These are phyloP conservation scores for Delphinapterus leucas DNA, from an alignment of 2,113 vertebrate genomes.

Conservation along the genomic window DNA sequence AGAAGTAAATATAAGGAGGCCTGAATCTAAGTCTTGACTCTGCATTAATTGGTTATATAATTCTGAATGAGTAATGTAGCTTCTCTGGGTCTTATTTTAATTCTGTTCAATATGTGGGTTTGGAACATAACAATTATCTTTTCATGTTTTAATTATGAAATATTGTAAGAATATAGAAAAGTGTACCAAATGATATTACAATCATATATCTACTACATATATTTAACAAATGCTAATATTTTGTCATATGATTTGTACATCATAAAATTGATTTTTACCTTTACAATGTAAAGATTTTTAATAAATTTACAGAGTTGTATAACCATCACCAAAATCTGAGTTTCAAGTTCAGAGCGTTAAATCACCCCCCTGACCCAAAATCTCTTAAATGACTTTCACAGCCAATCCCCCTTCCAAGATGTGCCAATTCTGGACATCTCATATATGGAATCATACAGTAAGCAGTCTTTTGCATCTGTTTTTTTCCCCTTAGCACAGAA, in stretches of 20 bases:
- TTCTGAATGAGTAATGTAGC: not conserved
- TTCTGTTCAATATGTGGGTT: not conserved
- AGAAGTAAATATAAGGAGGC: not conserved
- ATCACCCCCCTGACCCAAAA: not conserved
- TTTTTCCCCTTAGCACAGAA: not conserved
- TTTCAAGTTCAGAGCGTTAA: not conserved
- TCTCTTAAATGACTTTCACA: not conserved
- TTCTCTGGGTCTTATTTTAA: not conserved
- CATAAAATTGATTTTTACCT: not conserved
- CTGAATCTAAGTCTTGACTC: not conserved
- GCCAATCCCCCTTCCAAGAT: fast-evolving
- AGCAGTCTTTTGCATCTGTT: not conserved
- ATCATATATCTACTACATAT: not conserved
- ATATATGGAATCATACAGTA: not conserved
- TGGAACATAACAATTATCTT: not conserved
- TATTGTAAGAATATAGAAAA: conserved; percentile 1
- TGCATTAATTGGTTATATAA: not conserved
- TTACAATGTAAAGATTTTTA: not conserved
- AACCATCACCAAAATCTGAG: not conserved
- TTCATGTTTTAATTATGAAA: conserved; percentile 44
- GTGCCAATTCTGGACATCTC: not conserved
- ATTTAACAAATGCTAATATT: not conserved
- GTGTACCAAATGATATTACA: not conserved
- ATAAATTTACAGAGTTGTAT: not conserved
- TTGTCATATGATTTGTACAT: not conserved